Evolutionary conservation across 2,797 vertebrate genomes (phyloP), one percentile per base, ranked within the genome.

Genomic region (Columba guinea): DNA sequence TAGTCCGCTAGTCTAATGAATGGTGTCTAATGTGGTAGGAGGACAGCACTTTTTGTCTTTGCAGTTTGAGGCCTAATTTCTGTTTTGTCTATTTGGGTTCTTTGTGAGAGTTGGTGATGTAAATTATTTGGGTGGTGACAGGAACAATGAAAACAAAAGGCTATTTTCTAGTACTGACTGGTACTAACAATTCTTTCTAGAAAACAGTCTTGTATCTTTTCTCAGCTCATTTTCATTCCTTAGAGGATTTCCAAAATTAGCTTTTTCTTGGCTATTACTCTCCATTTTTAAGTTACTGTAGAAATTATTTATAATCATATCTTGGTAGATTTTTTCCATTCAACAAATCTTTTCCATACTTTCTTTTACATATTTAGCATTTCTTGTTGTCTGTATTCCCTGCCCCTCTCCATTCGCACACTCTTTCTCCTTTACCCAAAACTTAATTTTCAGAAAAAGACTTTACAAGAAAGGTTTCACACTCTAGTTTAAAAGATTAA

Each of bases 81-180:
- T 89, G 23, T 60, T 86, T 60, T 71, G 15, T 62, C 11, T 92
- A 14, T 91, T 95, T 95, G 48, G 63, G 15, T 71, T 92, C 84
- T 90, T 92, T 94, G 82, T 96, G 48, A 62, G 62, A 32, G 14
- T 6, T 86, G 56, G 27, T 95, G 79, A 96, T 59, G 74, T 91
- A 90, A 94, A 73, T 75, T 5, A 52, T 84, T 84, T 52, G 84
- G 11, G 52, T 84, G 48, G 32, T 93, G 63, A 88, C 70, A 81
- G 59, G 46, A 95, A 73, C 94, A 91, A 41, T 30, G 83, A 41
- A 88, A 95, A 94, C 94, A 97, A 94, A 94, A 76, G 91, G 26
- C 28, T 87, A 52, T 91, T 94, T 94, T 84, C 32, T 34, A n/a
- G 80, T 68, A 28, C 62, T 91, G 91, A 8, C 92, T 95, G 89